These are phyloP conservation scores for Trichechus manatus DNA, from an alignment of 2,113 vertebrate species.

Conservation along the genomic window DNA sequence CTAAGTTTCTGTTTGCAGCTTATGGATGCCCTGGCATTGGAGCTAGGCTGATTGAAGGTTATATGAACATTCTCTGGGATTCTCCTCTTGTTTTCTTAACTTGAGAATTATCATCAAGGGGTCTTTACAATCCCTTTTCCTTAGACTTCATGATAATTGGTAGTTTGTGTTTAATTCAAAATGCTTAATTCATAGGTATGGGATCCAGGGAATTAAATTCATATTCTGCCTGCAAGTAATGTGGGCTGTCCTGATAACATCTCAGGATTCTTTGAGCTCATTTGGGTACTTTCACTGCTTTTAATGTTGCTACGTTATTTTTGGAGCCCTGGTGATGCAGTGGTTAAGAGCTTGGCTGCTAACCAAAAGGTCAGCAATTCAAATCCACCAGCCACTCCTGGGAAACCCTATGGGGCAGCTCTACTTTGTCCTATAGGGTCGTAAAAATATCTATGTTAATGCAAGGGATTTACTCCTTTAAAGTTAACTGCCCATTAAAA, in stretches of 20 bases:
- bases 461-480: neutral
- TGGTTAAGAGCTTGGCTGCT: no score
- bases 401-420: no score
- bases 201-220: neutral
- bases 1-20: neutral
- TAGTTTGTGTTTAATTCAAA: neutral
- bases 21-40: neutral
- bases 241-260: neutral
- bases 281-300: neutral
- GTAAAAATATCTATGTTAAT: neutral
- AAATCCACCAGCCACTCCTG: no score
- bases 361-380: no score
- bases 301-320: neutral
- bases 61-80: fast-evolving
- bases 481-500: neutral
- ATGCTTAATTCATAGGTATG: neutral
- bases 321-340: neutral
- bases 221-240: neutral
- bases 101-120: neutral
- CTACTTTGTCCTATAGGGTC: no score
- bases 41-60: neutral
- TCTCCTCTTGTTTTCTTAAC: neutral
- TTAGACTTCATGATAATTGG: neutral
- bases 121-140: neutral
- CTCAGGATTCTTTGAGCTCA: neutral